A percentile compares a stretch with the other conserved stretches of the same genome.
phyloP scores from a whole-genome alignment of 2,797 vertebrate species.

The Neopelma chrysocephalum region DNA sequence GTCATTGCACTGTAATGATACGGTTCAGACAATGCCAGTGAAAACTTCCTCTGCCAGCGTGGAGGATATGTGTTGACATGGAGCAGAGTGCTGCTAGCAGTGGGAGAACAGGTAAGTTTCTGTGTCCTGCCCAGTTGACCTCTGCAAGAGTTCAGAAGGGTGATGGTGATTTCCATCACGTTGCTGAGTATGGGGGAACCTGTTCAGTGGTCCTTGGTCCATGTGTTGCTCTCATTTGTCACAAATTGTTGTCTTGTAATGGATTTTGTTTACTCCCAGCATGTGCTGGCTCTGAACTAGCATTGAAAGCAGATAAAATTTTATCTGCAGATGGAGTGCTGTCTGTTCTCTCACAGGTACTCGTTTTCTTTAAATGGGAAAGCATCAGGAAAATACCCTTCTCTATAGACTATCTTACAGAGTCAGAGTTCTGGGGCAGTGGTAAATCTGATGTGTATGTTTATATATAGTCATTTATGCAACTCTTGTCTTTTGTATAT shows the following conservation, averaged over 20 bases:
- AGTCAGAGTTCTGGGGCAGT: not conserved
- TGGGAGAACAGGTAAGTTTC: not conserved
- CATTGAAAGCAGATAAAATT: constrained; percentile 24
- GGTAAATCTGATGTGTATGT: not conserved
- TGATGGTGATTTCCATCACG: not conserved
- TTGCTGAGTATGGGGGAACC: not conserved
- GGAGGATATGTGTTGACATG: not conserved
- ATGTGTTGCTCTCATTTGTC: constrained; percentile 21
- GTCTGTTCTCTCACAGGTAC: constrained; percentile 24
- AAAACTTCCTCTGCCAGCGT: not conserved
- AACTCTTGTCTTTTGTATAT: not conserved
- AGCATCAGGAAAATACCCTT: not conserved
- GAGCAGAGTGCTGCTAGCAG: not conserved
- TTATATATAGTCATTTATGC: not conserved
- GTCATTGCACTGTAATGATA: not conserved
- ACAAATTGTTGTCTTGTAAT: not conserved
- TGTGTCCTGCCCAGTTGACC: not conserved
- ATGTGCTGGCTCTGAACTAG: constrained; percentile 37
- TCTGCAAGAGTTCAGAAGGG: not conserved
- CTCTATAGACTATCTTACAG: not conserved
- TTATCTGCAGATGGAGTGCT: constrained; percentile 33
- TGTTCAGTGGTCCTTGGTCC: not conserved
- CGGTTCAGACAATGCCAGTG: constrained; percentile 6
- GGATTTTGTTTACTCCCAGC: constrained; percentile 34
- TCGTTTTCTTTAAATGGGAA: not conserved